Percentiles rank a stretch among this genome's conserved stretches.
These are phyloP conservation scores for Drosophila burlai DNA, from an alignment of 1,140 invertebrate species.

Conservation along the genomic window DNA sequence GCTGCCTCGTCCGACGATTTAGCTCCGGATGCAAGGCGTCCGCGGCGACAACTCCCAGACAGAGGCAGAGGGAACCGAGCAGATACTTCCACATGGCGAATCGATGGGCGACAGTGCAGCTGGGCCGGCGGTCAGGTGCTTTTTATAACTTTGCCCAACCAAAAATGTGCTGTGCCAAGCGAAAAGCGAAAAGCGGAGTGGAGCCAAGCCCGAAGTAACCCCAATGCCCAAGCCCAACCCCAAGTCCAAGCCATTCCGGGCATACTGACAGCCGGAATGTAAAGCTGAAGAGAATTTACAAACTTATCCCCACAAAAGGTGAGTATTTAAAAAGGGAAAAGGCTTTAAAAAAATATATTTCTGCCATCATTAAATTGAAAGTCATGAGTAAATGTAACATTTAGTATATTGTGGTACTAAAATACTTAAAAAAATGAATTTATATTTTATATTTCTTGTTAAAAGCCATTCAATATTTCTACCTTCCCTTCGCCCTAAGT, in stretches of 20 bases:
- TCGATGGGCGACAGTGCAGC: slow-evolving; percentile 10
- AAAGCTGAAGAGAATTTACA: no score
- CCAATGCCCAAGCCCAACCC: not conserved
- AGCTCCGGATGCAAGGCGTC: not conserved
- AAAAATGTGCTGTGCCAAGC: slow-evolving; percentile 17
- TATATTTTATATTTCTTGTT: not conserved
- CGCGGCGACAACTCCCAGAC: not conserved
- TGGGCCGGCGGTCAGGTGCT: not conserved
- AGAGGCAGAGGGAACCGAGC: slow-evolving; percentile 14
- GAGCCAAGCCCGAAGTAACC: slow-evolving; percentile 13
- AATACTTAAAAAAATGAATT: not conserved
- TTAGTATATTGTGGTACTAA: not conserved
- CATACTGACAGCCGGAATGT: not conserved
- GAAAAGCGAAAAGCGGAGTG: slow-evolving; percentile 11
- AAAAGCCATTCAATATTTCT: not conserved
- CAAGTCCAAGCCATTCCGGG: not conserved
- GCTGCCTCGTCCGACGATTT: slow-evolving; percentile 3
- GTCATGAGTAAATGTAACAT: not conserved
- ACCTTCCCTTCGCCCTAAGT: no score
- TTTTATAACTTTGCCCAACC: slow-evolving; percentile 19
- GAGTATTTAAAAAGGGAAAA: not conserved
- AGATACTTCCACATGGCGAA: slow-evolving; percentile 26
- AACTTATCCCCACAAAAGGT: not conserved
- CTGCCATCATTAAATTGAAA: not conserved
- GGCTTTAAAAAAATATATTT: not conserved